Evolutionary conservation across 2,888 invertebrate genomes (phyloP).

Genomic region (Trichogramma dendrolimi): DNA sequence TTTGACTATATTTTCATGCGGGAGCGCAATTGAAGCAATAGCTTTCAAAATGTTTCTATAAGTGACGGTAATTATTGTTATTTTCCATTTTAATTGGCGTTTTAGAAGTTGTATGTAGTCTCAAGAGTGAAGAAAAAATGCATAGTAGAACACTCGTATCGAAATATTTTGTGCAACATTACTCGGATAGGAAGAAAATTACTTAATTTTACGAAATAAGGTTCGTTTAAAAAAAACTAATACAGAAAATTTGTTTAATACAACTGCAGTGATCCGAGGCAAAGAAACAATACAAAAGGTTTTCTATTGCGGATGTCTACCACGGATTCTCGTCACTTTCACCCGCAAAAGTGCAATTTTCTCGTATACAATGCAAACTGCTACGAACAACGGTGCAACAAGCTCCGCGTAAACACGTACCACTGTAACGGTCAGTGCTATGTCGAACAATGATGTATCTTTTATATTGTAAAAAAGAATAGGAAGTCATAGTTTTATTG

Average conservation of each 20-base stretch:
- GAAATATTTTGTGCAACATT: too few species aligned
- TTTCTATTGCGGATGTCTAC: constrained; percentile 6
- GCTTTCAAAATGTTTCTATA: too few species aligned
- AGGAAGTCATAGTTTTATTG: constrained; percentile 27
- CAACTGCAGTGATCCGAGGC: neutral
- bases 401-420: too few species aligned
- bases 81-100: neutral
- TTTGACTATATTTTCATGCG: too few species aligned
- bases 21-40: too few species aligned
- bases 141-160: neutral
- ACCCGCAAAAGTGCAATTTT: constrained; percentile 12
- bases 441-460: too few species aligned
- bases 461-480: constrained; percentile 7
- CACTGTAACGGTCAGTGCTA: too few species aligned
- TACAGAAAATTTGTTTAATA: constrained; percentile 5
- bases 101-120: neutral
- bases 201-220: constrained; percentile 17
- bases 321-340: constrained; percentile 27
- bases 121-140: constrained; percentile 1
- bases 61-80: constrained; percentile 1
- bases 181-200: constrained; percentile 14
- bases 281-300: constrained; percentile 18
- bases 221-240: neutral
- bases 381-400: neutral
- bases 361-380: neutral